phyloP scores from a whole-genome alignment of 2,113 vertebrate species.

The Pseudois nayaur region DNA sequence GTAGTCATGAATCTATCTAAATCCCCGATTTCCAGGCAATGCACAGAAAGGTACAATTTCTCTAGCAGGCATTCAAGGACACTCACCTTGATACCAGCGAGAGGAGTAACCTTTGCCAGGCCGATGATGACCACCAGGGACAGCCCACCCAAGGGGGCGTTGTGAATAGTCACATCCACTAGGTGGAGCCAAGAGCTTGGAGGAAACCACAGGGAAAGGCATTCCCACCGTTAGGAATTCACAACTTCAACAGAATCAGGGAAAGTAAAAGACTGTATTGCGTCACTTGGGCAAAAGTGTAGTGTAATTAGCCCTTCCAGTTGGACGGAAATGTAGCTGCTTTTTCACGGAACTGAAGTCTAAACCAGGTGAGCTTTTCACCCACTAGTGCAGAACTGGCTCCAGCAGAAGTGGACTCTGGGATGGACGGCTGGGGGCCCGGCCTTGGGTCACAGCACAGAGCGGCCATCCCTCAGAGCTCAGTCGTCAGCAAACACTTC shows the following conservation, averaged over 20 bases:
- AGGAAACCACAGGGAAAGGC: not conserved
- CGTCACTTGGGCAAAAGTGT: not conserved
- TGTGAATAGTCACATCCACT: not conserved
- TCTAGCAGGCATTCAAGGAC: not conserved
- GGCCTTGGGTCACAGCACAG: constrained; percentile 30
- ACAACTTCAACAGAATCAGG: not conserved
- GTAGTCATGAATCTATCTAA: not conserved
- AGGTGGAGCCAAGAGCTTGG: constrained; percentile 36
- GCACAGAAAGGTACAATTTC: not conserved
- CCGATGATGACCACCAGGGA: not conserved
- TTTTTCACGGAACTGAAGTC: constrained; percentile 11
- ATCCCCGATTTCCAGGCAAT: not conserved
- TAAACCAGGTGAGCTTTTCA: not conserved
- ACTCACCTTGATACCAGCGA: not conserved
- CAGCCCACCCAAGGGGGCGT: not conserved
- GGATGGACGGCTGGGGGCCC: constrained; percentile 22
- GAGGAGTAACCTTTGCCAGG: not conserved
- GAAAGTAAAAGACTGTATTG: not conserved
- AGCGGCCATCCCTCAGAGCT: constrained; percentile 84
- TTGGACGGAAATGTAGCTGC: constrained; percentile 34
- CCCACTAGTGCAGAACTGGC: not conserved
- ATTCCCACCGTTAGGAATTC: not conserved
- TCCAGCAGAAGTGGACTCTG: constrained; percentile 33
- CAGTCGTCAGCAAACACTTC: constrained; percentile 94
- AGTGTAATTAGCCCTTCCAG: constrained; percentile 21